These are phyloP conservation scores for Marisa cornuarietis DNA, from an alignment of 1,140 invertebrate genomes.

Conservation along the genomic window DNA sequence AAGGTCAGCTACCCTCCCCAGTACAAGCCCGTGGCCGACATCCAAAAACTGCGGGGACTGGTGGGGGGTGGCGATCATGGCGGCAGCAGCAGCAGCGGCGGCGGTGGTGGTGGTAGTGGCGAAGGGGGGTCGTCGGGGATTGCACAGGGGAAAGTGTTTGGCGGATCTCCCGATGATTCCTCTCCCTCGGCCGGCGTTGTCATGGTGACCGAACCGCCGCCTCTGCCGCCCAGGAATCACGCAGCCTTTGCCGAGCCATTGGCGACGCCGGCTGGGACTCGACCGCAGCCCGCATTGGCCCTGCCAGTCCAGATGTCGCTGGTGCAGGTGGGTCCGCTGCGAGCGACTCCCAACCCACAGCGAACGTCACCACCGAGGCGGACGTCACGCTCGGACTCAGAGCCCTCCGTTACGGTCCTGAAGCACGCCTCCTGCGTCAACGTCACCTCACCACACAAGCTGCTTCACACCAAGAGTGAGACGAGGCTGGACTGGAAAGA, in stretches of 20 bases:
- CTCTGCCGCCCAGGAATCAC: slow-evolving; percentile 17
- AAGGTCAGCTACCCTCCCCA: slow-evolving; percentile 28
- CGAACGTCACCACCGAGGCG: neutral
- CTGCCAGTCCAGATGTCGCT: too few relatives aligned
- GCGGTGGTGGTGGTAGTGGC: slow-evolving; percentile 14
- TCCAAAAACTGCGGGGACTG: slow-evolving; percentile 20
- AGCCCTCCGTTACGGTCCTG: slow-evolving; percentile 9
- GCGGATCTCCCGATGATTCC: neutral
- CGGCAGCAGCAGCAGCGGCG: neutral
- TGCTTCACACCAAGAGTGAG: slow-evolving; percentile 2
- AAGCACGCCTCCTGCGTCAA: neutral
- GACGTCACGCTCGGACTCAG: slow-evolving; percentile 13
- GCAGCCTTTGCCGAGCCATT: too few relatives aligned
- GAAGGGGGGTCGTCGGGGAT: neutral
- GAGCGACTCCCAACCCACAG: neutral
- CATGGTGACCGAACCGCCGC: slow-evolving; percentile 1
- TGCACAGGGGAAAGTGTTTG: neutral
- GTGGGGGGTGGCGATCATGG: slow-evolving; percentile 14
- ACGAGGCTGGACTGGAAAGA: slow-evolving; percentile 9
- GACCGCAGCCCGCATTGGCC: too few relatives aligned
- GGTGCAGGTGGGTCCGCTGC: too few relatives aligned
- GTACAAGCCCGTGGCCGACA: slow-evolving; percentile 35
- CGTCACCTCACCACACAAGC: neutral
- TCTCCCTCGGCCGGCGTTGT: neutral
- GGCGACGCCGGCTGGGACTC: too few relatives aligned